A percentile compares a stretch with the other conserved stretches of the same genome.
Evolutionary conservation across 2,888 invertebrate species (phyloP).

Genomic region (Lepidocyrtoides sp.): DNA sequence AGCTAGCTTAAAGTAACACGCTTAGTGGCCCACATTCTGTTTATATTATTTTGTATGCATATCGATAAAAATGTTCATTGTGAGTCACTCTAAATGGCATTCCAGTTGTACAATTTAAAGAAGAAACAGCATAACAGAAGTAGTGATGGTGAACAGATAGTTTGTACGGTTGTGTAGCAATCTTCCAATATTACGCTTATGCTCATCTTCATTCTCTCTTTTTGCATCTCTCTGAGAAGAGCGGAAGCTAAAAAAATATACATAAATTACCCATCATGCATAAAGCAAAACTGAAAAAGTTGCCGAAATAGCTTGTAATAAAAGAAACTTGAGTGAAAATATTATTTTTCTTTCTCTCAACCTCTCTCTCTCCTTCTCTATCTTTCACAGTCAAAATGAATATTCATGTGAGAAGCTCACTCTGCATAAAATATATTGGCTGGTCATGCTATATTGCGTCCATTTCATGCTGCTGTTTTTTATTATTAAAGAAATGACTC

Average conservation of each 20-base stretch:
- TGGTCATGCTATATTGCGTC: background rate
- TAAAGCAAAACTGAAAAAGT: slow-evolving; percentile 54
- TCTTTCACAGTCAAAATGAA: slow-evolving; percentile 61
- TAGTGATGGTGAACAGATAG: too few species aligned
- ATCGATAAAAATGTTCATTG: background rate
- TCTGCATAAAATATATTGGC: slow-evolving; percentile 68
- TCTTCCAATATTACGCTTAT: too few species aligned
- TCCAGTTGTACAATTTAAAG: too few species aligned
- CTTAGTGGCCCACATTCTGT: slow-evolving; percentile 7
- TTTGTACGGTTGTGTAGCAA: too few species aligned
- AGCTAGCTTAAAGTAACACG: background rate
- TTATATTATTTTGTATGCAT: background rate
- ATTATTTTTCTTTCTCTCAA: slow-evolving; percentile 68
- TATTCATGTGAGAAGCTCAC: slow-evolving; percentile 68
- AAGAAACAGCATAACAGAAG: too few species aligned
- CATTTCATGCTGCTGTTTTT: background rate
- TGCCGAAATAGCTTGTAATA: slow-evolving; percentile 64
- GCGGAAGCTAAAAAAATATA: slow-evolving; percentile 47
- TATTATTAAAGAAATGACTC: slow-evolving; percentile 47
- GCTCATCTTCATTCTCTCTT: background rate
- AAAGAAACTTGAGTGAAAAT: slow-evolving; percentile 63
- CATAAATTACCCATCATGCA: slow-evolving; percentile 69
- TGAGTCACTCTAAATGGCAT: background rate
- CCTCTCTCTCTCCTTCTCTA: background rate
- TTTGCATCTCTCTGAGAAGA: background rate